These are phyloP conservation scores for Stomorhina lunata DNA, from an alignment of 2,888 invertebrate species.

Conservation along the genomic window DNA sequence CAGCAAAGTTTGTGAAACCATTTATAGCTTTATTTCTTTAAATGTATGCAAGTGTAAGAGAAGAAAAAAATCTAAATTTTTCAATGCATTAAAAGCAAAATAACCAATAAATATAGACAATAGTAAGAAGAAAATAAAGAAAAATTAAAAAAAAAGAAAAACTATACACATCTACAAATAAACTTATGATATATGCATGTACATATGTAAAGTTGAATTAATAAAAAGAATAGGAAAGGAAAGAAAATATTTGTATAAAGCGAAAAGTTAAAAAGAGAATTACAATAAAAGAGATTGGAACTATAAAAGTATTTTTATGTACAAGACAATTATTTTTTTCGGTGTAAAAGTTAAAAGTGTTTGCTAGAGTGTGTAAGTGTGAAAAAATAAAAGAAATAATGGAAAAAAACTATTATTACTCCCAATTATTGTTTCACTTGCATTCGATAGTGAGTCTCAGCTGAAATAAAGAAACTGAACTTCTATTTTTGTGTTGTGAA, in stretches of 20 bases:
- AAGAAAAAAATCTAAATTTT: conserved; percentile 50
- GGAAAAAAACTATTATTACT: conserved; percentile 40
- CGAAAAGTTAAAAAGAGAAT: conserved; percentile 26
- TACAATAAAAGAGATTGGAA: background rate
- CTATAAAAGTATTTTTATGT: conserved; percentile 5
- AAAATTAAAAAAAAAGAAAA: conserved; percentile 18
- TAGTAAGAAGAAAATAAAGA: background rate
- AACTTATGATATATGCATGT: no score
- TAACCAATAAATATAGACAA: conserved; percentile 45
- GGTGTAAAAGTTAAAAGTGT: conserved; percentile 14
- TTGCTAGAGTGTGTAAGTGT: conserved; percentile 29
- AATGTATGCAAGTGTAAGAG: conserved; percentile 15
- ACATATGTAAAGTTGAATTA: no score
- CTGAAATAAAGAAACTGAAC: background rate
- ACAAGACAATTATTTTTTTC: conserved; percentile 18
- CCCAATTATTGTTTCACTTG: background rate
- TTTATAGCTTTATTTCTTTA: conserved; percentile 1
- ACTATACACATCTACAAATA: conserved; percentile 29
- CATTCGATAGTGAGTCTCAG: conserved; percentile 4
- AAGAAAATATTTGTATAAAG: conserved; percentile 26
- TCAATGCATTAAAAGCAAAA: conserved; percentile 43
- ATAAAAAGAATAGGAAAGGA: background rate
- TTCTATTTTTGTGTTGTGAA: background rate
- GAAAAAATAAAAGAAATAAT: conserved; percentile 28
- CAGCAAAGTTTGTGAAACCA: conserved; percentile 15